Evolutionary conservation across 2,797 vertebrate species (phyloP), one percentile per base, ranked within the genome.

Genomic region (Tinamus major): DNA sequence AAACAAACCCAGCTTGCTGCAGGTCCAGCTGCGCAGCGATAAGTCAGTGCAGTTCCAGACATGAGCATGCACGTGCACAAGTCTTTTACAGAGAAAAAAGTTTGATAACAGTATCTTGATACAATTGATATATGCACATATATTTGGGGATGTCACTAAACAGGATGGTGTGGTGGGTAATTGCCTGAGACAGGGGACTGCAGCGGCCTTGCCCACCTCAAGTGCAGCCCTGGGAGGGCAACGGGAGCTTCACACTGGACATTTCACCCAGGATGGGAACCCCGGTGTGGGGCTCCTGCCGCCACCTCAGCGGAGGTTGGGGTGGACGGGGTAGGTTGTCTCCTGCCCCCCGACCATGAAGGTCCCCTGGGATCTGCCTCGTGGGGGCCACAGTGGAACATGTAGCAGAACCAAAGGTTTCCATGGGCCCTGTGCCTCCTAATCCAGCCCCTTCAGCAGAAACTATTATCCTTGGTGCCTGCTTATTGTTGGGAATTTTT

Each of bases 281-380:
- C 15, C 18, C n/a, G 55, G 31, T n/a, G 18, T 56, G 31, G 49
- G 17, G 17, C 17, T 56, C 18, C 55, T 31, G 55, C 31, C 18
- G 29, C 18, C 55, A 4, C 17, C 55, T n/a, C n/a, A 29, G 44
- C 12, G 26, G 59, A 62, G 21, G 7, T n/a, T 37, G 51, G 15
- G 7, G 10, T 15, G 56, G 42, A 8, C 19, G 55, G 58, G 55
- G 16, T 69, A 2, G 3, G 15, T 3, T 27, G 23, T 8, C 62
- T 46, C n/a, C 51, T 76, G 37, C n/a, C 46, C 3, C 29, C 14
- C 17, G 44, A 16, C 26, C 14, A 67, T 3, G 67, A 70, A 53
- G 0, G 0, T 9, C 13, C 35, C 1, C 0, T 56, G 20, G 44
- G 18, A 46, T 53, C 68, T 82, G 8, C 16, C 8, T 12, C 13